These are phyloP conservation scores for Lophotriccus pileatus DNA, from an alignment of 2,797 vertebrate species.

Conservation along the genomic window DNA sequence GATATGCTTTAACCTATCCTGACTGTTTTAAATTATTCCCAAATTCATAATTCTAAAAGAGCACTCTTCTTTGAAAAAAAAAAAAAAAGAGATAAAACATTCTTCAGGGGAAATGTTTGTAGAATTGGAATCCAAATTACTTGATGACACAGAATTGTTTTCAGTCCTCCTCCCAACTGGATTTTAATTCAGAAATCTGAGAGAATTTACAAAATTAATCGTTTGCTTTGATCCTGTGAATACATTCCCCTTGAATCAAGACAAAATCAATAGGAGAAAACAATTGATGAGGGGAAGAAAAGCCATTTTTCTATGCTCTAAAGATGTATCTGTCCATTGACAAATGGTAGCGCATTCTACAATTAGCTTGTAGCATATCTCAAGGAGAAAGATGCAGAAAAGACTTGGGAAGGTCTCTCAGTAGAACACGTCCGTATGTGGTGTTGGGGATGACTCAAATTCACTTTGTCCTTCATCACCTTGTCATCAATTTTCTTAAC, in stretches of 20 bases:
- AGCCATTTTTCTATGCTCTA: background rate
- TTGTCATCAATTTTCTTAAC: background rate
- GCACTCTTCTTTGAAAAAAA: background rate
- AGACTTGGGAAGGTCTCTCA: background rate
- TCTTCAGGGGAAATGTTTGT: background rate
- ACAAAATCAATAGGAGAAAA: constrained; percentile 42
- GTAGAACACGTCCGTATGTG: accelerated
- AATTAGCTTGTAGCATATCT: background rate
- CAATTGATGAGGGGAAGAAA: background rate
- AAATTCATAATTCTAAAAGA: background rate
- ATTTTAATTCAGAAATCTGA: constrained; percentile 21
- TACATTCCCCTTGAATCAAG: constrained; percentile 32
- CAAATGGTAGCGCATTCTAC: background rate
- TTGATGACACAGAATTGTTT: background rate
- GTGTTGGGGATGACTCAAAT: background rate
- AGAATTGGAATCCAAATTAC: background rate
- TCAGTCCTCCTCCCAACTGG: background rate
- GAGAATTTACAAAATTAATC: constrained; percentile 4
- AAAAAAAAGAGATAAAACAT: background rate
- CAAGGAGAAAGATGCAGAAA: background rate
- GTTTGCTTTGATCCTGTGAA: constrained; percentile 7
- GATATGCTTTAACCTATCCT: background rate
- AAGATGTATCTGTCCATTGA: background rate
- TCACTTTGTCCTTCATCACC: background rate
- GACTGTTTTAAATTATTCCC: background rate